A percentile compares a stretch with the other conserved stretches of the same genome.
phyloP scores from a whole-genome alignment of 2,888 invertebrate genomes.

The Melieria picta region DNA sequence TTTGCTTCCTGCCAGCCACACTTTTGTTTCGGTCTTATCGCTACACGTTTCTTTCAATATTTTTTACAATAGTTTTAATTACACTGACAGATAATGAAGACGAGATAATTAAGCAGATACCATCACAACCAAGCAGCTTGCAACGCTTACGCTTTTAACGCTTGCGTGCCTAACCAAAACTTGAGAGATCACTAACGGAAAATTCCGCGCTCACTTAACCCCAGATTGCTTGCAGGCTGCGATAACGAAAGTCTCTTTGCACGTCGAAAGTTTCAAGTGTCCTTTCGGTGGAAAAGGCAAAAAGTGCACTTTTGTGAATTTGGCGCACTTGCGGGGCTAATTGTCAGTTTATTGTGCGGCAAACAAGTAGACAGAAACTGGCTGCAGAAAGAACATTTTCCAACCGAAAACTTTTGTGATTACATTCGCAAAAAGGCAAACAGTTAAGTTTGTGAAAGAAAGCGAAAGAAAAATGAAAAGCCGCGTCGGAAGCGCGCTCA shows the following conservation, averaged over 20 bases:
- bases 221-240: not conserved
- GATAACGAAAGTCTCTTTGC: not conserved
- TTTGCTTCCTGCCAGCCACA: too few species aligned
- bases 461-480: not conserved
- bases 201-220: not conserved
- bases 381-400: constrained; percentile 17
- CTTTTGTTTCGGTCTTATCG: too few species aligned
- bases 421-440: constrained; percentile 13
- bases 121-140: constrained; percentile 12
- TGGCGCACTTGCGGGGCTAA: constrained; percentile 11
- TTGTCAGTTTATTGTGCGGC: constrained; percentile 21
- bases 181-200: not conserved
- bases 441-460: constrained; percentile 10
- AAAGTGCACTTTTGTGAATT: not conserved
- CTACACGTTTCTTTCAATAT: too few species aligned
- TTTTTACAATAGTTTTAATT: too few species aligned
- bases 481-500: not conserved
- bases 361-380: constrained; percentile 11
- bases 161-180: not conserved
- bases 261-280: constrained; percentile 15
- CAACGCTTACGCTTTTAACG: not conserved
- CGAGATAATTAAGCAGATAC: constrained; percentile 21
- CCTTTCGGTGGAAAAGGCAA: constrained; percentile 12
- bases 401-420: constrained; percentile 29
- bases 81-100: too few species aligned